These are phyloP conservation scores for Pempheris klunzingeri DNA, from an alignment of 2,797 vertebrate species.

Conservation along the genomic window DNA sequence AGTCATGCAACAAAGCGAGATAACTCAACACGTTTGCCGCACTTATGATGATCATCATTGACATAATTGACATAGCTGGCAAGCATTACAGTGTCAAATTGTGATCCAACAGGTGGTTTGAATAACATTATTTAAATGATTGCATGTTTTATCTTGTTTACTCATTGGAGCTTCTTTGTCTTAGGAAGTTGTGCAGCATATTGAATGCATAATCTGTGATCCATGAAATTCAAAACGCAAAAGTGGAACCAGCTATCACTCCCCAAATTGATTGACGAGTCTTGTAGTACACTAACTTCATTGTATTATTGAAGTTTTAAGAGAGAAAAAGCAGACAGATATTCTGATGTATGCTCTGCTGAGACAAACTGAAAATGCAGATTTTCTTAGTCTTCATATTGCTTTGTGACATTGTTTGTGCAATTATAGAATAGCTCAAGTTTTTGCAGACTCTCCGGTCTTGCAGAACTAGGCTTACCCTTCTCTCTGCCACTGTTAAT, in stretches of 20 bases:
- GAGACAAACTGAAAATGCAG: neutral
- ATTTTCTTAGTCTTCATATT: neutral
- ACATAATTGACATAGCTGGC: conserved; percentile 70
- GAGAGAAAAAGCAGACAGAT: neutral
- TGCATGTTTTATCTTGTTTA: conserved; percentile 49
- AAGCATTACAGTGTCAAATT: conserved; percentile 48
- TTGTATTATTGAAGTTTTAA: neutral
- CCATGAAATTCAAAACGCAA: conserved; percentile 28
- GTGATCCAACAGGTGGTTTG: conserved; percentile 52
- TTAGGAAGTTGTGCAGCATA: conserved; percentile 41
- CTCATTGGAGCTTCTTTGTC: conserved; percentile 40
- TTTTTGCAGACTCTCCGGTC: neutral
- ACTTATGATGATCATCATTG: conserved; percentile 61
- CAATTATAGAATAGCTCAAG: neutral
- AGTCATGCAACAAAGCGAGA: conserved; percentile 69
- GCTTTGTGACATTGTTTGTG: conserved; percentile 1
- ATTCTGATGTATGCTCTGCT: neutral
- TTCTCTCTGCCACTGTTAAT: conserved; percentile 52
- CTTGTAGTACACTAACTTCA: conserved; percentile 8
- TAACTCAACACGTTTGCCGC: conserved; percentile 55
- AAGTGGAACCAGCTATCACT: neutral
- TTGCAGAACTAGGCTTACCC: neutral
- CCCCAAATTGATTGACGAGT: conserved; percentile 11
- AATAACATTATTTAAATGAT: conserved; percentile 52
- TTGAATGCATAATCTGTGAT: conserved; percentile 24